Evolutionary conservation across 2,113 vertebrate genomes (phyloP), one percentile per base, ranked within the genome.

Genomic region (Ranitomeya imitator): DNA sequence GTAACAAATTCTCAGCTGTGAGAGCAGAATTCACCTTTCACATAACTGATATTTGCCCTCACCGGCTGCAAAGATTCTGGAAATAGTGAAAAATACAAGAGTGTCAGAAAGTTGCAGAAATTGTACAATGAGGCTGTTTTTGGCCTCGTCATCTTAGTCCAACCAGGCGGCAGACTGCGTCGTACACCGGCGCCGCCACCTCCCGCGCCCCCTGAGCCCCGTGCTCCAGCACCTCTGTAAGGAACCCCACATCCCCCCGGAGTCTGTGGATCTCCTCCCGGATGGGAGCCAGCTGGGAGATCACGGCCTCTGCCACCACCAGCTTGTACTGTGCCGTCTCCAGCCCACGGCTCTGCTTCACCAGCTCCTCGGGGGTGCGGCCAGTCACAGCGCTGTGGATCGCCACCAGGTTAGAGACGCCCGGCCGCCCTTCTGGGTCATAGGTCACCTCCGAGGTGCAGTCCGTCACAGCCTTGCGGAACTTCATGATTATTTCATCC

Each of bases 381-480:
- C 90, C 93, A 0, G 93, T 94, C 19, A 96, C 90, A 0, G 97
- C 97, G 0, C 97, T 94, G 0, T 99, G 98, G 85, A 99, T 95
- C 0, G 94, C 93, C 31, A 99, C 95, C 89, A 99, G 90, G 89
- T 99, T 99, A 91, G 98, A 98, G 84, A 99, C 98, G 0, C 98
- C 98, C 0, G 93, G 95, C 0, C 98, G 95, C 0, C 23, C 0
- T 3, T 89, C 92, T 0, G 98, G 98, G 87, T 99, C 95, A 0
- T 96, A 99, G 82, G 97, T 98, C 85, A 99, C 96, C 91, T 97
- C 96, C 0, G 98, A 99, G 55, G 95, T 99, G 86, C 96, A 98
- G 95, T 99, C 98, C 0, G 98, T 99, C 90, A 99, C 93, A 0
- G 98, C 97, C 51, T 97, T 97, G 69, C 97, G 97, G 86, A 99